Base-by-base conservation (phyloP, 2,113 vertebrate genomes). In the Trematomus loennbergii region DNA sequence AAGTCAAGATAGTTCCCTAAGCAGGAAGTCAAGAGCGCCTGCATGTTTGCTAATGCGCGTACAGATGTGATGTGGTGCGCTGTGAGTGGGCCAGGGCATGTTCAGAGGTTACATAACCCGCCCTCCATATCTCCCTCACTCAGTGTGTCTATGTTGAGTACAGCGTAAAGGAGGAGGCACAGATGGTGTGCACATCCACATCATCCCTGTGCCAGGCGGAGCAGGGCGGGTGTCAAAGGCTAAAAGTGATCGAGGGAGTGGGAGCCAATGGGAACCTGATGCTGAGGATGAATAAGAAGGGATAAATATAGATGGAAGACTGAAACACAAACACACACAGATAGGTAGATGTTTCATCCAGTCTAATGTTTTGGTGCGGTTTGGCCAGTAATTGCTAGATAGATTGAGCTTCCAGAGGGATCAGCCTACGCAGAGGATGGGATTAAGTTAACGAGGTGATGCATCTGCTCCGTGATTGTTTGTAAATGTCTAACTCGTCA, bases 401-500 rank as follows among this genome's bases (percentile, higher is more conserved):
- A 82, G 82, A 74, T 22, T 63, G 67, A 77, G 79, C 63, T 53
- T 65, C 9, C 54, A 55, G 22, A 63, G n/a, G 77, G 80, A 77
- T 84, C 80, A 72, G 64, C 48, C 58, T 16, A 60, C 58, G 61
- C 58, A 54, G 69, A 76, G 57, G 80, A 61, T 45, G 71, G 83
- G 88, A 89, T 90, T 90, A 89, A 79, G 7, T 54, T 93, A 90
- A 93, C 78, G 78, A 91, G 84, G 82, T 17, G 72, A 88, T 72
- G 87, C 92, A 91, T 85, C 81, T 91, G 90, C 81, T 91, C 60
- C 54, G 0, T 78, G 81, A 79, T 88, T 86, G 80, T 72, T 84
- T 78, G 82, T 89, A 85, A 83, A 81, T 72, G 81, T 67, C 83
- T 16, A 64, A 70, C 57, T 72, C 63, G 2, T 54, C 50, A 22